A percentile compares a stretch with the other conserved stretches of the same genome.
Evolutionary conservation across 2,888 invertebrate species (phyloP).

Genomic region (Gastracanthus pulcherrimus): DNA sequence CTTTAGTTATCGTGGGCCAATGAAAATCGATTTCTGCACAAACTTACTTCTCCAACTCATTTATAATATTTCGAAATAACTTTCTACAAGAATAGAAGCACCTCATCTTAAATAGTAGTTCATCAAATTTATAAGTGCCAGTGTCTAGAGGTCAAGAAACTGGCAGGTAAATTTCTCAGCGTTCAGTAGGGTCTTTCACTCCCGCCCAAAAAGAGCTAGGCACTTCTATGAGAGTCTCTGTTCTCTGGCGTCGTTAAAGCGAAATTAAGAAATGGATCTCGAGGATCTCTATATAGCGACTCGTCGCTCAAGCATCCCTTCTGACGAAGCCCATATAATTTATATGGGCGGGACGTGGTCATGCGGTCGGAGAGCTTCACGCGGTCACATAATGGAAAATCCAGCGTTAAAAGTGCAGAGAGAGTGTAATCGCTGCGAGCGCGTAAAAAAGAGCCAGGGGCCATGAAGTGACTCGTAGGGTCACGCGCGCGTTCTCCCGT

Average conservation of each 20-base stretch:
- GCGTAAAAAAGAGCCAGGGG: background rate
- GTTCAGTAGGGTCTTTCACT: background rate
- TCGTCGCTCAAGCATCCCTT: background rate
- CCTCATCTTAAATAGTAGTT: background rate
- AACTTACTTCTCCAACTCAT: no score
- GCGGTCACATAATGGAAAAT: background rate
- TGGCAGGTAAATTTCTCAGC: background rate
- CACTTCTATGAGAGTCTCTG: background rate
- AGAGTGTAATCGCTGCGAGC: background rate
- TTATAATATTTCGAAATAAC: no score
- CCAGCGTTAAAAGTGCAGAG: background rate
- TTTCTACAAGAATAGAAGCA: no score
- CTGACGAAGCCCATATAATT: conserved; percentile 19
- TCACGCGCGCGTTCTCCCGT: background rate
- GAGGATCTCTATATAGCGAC: background rate
- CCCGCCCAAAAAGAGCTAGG: background rate
- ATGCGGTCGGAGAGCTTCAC: background rate
- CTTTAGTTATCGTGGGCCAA: no score
- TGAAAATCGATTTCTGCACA: no score
- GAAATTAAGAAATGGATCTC: conserved; percentile 33
- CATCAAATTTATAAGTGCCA: background rate
- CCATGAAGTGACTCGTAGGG: no score
- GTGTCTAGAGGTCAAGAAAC: background rate
- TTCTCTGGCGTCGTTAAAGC: background rate
- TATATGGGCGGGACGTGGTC: background rate